Conservation (phyloP, 1,140 invertebrate species). For the Maconellicoccus hirsutus region DNA sequence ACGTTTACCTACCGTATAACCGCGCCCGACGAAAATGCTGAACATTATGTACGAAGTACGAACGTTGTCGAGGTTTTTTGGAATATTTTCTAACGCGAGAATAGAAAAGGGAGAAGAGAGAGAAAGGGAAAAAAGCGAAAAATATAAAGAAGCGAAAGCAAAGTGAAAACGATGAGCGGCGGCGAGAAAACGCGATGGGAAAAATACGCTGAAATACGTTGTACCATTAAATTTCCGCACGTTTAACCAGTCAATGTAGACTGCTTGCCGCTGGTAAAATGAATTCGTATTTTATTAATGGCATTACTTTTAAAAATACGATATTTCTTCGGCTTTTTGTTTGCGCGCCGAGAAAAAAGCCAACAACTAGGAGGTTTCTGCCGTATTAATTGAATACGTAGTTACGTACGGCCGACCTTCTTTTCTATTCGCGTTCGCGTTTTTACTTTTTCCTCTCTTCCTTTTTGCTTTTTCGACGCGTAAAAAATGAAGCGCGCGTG, state of each 20-base stretch:
- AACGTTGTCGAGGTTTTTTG: neutral
- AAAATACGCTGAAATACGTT: neutral
- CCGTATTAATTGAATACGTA: neutral
- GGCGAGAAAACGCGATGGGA: too few species aligned
- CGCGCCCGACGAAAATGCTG: neutral
- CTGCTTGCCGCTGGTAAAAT: conserved; percentile 2
- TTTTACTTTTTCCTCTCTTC: too few species aligned
- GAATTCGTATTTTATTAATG: conserved; percentile 9
- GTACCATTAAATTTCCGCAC: conserved; percentile 7
- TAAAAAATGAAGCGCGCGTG: too few species aligned
- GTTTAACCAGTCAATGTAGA: conserved; percentile 8
- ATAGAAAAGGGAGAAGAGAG: neutral
- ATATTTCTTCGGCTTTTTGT: neutral
- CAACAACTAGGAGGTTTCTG: neutral
- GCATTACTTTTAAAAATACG: conserved; percentile 3
- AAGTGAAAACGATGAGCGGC: too few species aligned
- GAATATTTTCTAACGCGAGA: too few species aligned
- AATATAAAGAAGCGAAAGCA: too few species aligned
- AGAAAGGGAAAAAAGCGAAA: neutral
- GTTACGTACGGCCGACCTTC: neutral
- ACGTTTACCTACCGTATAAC: neutral
- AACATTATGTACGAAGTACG: too few species aligned
- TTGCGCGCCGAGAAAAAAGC: neutral
- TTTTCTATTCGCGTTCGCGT: too few species aligned
- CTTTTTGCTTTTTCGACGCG: too few species aligned